Evolutionary conservation across 2,113 vertebrate genomes (phyloP).

Genomic region (Megaceryle torquata): DNA sequence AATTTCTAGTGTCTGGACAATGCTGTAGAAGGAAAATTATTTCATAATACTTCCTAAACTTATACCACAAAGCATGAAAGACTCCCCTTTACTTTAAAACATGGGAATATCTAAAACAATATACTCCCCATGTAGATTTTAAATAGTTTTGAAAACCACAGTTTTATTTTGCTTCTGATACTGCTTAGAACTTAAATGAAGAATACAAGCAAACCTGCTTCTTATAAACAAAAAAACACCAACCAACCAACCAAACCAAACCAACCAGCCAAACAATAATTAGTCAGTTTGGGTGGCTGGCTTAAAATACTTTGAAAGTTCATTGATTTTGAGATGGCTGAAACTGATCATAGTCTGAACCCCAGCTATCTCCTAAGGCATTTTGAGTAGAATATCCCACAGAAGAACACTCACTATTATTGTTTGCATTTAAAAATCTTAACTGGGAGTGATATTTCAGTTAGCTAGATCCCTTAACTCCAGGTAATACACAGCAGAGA

Average conservation of each 20-base stretch:
- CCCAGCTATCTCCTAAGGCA: background rate
- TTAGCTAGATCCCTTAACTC: background rate
- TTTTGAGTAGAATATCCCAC: background rate
- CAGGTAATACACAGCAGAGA: background rate
- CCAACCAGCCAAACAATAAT: too few relatives aligned
- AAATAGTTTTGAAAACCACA: background rate
- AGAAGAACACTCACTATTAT: background rate
- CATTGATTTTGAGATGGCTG: background rate
- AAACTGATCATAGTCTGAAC: background rate
- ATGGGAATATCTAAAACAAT: background rate
- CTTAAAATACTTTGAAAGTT: background rate
- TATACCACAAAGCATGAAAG: background rate
- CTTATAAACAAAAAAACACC: background rate
- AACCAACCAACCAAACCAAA: too few relatives aligned
- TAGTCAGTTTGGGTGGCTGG: background rate
- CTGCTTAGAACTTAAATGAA: background rate
- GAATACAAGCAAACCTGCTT: background rate
- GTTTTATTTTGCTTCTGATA: background rate
- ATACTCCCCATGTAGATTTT: background rate
- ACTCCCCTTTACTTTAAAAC: background rate
- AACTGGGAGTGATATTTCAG: background rate
- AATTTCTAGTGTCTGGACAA: background rate
- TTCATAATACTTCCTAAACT: background rate
- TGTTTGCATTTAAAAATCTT: background rate
- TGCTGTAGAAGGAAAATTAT: background rate